Base-by-base conservation (phyloP, 2,888 invertebrate species). In the Corythucha ciliata region DNA sequence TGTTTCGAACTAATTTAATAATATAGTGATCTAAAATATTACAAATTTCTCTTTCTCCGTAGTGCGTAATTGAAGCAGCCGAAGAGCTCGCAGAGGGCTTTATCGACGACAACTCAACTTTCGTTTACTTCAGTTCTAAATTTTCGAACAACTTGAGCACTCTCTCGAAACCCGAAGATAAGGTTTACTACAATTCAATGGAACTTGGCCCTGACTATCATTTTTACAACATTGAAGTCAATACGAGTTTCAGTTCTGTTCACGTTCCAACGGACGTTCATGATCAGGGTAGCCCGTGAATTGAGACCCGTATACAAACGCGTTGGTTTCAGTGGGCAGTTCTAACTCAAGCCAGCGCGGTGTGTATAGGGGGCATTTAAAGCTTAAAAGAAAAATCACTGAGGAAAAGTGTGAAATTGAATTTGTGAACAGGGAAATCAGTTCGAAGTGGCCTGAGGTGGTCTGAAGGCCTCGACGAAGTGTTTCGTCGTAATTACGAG, bases 201-300 rank as follows among this genome's bases (percentile, higher is more conserved):
- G 63, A 71, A 1, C 67, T 88, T 8, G 80, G 80, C 61, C 74
- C 75, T 51, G 83, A 87, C 65, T 80, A 83, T 0, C 87, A 89
- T 67, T 92, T 92, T 69, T 86, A 87, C 67, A 80, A 87, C 65
- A 80, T 88, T 56, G 77, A 79, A 29, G 83, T 89, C 12, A 87
- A 87, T 66, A 83, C 83, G 10, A 77, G 73, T 51, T 76, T 78
- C 61, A 90, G 90, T 65, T 83, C 92, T 56, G 86, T 94, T 44
- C 94, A 96, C 68, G 85, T 94, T 22, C 94, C 96, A 4, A 89
- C 91, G 25, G 93, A 93, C 72, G 84, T 96, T 52, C 93, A 79
- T 71, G 91, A 90, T 67, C 74, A 76, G 73, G 78, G 87, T 83
- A 70, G 69, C 67, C 65, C 7, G n/a, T n/a, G n/a, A n/a, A n/a